Conservation (phyloP, 2,888 invertebrate genomes). For the Sycophila texana region DNA sequence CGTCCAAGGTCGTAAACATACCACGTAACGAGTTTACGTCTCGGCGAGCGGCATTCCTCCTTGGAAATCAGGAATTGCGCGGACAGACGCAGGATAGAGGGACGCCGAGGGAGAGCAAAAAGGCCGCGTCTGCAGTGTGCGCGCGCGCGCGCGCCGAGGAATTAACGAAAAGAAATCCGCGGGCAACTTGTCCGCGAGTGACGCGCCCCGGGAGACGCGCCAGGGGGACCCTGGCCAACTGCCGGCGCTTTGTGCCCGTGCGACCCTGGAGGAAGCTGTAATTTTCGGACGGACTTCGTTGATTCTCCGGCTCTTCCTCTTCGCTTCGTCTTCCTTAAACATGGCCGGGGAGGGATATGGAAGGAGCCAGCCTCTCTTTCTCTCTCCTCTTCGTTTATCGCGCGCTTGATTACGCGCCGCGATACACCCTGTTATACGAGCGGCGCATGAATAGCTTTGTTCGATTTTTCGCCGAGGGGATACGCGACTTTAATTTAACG, state of each 20-base stretch:
- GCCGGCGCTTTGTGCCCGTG: background rate
- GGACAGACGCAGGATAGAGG: conserved; percentile 31
- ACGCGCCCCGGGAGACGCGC: conserved; percentile 26
- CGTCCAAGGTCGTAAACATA: conserved; percentile 59
- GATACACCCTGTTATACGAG: background rate
- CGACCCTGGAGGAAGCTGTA: conserved; percentile 47
- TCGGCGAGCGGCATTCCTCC: conserved; percentile 56
- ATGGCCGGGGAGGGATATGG: too few species aligned
- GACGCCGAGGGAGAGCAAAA: conserved; percentile 25
- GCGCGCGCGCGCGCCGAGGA: conserved; percentile 29
- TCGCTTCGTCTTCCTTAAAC: background rate
- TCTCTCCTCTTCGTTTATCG: too few species aligned
- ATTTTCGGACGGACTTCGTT: conserved; percentile 47
- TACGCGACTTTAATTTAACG: conserved; percentile 32
- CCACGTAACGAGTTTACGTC: conserved; percentile 58
- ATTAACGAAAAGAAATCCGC: conserved; percentile 54
- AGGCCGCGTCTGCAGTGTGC: conserved; percentile 14
- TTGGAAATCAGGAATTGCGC: conserved; percentile 56
- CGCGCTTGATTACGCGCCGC: conserved; percentile 30
- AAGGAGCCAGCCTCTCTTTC: too few species aligned
- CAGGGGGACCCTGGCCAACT: conserved; percentile 10
- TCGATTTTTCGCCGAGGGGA: background rate
- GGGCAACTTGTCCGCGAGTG: conserved; percentile 49
- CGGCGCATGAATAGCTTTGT: background rate
- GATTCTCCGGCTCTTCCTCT: background rate